These are phyloP conservation scores for Steinernema feltiae DNA, from an alignment of 1,140 invertebrate species.

Conservation along the genomic window DNA sequence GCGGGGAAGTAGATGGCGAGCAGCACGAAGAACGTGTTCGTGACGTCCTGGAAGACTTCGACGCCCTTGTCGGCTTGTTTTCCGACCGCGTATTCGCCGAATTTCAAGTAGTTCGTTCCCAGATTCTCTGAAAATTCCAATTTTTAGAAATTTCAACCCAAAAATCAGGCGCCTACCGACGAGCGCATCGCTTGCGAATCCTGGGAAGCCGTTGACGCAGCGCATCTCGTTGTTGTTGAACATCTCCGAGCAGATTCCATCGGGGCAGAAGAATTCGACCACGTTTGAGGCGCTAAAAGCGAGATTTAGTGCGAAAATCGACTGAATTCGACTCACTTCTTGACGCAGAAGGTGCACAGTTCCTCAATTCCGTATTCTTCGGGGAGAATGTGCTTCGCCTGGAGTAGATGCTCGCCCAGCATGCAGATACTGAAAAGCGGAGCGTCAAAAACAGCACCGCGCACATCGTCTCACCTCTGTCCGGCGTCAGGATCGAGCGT, in stretches of 20 bases:
- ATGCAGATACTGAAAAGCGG: constrained; percentile 52
- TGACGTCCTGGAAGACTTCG: constrained; percentile 69
- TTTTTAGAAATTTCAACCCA: neutral
- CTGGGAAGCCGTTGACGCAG: constrained; percentile 55
- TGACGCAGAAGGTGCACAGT: constrained; percentile 50
- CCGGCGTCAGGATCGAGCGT: constrained; percentile 19
- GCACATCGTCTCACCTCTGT: neutral
- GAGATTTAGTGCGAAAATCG: neutral
- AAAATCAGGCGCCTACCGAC: constrained; percentile 42
- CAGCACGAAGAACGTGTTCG: constrained; percentile 88
- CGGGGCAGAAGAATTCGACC: neutral
- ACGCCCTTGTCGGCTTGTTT: constrained; percentile 30
- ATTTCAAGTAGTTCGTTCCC: constrained; percentile 38
- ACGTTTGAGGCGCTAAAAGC: neutral
- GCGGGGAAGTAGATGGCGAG: constrained; percentile 98
- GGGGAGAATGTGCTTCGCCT: constrained; percentile 45
- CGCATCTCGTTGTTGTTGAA: neutral
- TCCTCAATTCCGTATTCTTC: constrained; percentile 31
- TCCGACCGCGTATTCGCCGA: constrained; percentile 32
- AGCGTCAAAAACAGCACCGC: neutral
- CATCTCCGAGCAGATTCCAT: constrained; percentile 8
- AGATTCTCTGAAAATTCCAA: constrained; percentile 41
- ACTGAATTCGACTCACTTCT: constrained; percentile 20
- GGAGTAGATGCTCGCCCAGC: constrained; percentile 48
- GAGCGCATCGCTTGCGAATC: constrained; percentile 44